phyloP scores from a whole-genome alignment of 2,797 vertebrate genomes.

The Tapirus indicus region DNA sequence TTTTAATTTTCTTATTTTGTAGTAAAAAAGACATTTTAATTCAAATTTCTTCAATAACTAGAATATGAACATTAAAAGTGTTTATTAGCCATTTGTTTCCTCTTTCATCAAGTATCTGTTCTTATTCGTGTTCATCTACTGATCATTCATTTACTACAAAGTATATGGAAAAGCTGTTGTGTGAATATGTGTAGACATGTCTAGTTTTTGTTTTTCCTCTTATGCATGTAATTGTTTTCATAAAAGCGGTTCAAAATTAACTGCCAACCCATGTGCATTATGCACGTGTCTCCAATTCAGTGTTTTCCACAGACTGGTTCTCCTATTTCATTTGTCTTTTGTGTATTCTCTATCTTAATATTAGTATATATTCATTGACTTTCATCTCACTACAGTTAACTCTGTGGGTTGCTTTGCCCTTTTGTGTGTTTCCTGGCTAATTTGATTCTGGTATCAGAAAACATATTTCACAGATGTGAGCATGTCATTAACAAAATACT shows the following conservation, averaged over 20 bases:
- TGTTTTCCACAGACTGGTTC: neutral
- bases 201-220: neutral
- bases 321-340: neutral
- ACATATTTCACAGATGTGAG: slow-evolving; percentile 62
- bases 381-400: slow-evolving; percentile 43
- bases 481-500: slow-evolving; percentile 74
- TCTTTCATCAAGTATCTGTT: neutral
- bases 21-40: neutral
- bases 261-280: neutral
- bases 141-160: neutral
- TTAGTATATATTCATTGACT: slow-evolving; percentile 63
- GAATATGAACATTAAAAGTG: neutral
- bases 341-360: neutral
- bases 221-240: neutral
- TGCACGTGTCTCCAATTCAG: neutral
- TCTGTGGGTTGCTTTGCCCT: slow-evolving; percentile 52
- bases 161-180: neutral
- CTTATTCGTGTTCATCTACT: neutral
- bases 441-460: slow-evolving; percentile 75
- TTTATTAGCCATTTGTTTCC: neutral
- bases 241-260: neutral
- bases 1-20: neutral
- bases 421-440: slow-evolving; percentile 55
- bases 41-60: neutral
- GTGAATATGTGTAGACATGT: neutral